These are phyloP conservation scores for Stichopus horrens DNA, from an alignment of 53 echinoderm and acorn worm species.

Conservation along the genomic window DNA sequence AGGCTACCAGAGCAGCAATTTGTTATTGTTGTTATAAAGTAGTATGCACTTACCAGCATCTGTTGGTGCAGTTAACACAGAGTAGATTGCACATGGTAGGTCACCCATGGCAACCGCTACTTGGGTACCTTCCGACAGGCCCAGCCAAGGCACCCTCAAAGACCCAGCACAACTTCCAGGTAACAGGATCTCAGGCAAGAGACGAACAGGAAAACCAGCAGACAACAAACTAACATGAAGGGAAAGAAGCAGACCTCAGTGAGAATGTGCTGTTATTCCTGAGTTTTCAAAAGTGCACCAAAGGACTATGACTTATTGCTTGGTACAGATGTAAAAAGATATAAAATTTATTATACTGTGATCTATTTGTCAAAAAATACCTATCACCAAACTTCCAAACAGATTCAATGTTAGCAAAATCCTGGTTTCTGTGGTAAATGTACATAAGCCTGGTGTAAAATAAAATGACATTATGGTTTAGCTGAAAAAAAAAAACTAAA, in stretches of 20 bases:
- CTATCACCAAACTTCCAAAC: too few relatives aligned
- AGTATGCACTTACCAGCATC: slow-evolving; percentile 72
- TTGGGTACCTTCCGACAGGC: slow-evolving; percentile 61
- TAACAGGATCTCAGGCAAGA: slow-evolving; percentile 69
- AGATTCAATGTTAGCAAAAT: too few relatives aligned
- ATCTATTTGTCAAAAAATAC: too few relatives aligned
- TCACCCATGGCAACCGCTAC: slow-evolving; percentile 91
- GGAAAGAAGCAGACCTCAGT: neutral
- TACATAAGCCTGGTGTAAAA: too few relatives aligned
- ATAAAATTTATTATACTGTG: too few relatives aligned
- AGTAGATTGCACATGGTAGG: slow-evolving; percentile 74
- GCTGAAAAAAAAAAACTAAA: too few relatives aligned
- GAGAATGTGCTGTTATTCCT: too few relatives aligned
- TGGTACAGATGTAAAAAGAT: too few relatives aligned
- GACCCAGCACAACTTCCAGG: slow-evolving; percentile 74
- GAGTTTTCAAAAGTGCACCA: too few relatives aligned
- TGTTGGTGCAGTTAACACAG: slow-evolving; percentile 51
- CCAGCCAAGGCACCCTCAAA: slow-evolving; percentile 55
- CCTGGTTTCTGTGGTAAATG: too few relatives aligned
- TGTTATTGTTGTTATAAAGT: neutral
- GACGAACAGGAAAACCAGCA: slow-evolving; percentile 75
- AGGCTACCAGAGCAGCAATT: neutral
- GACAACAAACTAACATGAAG: slow-evolving; percentile 54
- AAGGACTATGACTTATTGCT: too few relatives aligned
- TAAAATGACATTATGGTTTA: too few relatives aligned